Conservation (phyloP, 2,113 vertebrate genomes). For the Aleadryas rufinucha region DNA sequence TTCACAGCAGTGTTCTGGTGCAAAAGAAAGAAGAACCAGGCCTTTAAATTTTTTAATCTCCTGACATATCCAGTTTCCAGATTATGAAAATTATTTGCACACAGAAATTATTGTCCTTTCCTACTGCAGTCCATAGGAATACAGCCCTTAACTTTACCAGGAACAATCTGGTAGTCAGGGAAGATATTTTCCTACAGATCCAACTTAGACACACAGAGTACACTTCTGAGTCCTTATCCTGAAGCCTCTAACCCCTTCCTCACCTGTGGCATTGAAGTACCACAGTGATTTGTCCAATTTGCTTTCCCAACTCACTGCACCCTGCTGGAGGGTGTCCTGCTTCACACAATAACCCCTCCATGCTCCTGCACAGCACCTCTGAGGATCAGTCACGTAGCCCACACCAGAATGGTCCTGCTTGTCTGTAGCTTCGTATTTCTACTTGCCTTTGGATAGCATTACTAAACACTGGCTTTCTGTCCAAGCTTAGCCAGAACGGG, state of each 20-base stretch:
- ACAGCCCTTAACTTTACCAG: background rate
- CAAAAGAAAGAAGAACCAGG: background rate
- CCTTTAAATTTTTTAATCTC: background rate
- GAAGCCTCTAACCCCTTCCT: background rate
- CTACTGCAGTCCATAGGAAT: background rate
- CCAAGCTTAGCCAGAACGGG: background rate
- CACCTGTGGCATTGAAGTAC: background rate
- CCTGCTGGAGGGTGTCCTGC: background rate
- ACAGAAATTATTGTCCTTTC: background rate
- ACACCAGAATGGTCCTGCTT: background rate
- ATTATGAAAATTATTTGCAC: background rate
- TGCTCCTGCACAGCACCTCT: background rate
- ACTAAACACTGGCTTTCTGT: background rate
- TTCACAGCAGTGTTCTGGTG: background rate
- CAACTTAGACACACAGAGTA: background rate
- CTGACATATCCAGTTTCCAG: background rate
- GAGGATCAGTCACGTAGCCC: fast-evolving
- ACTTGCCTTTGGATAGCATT: background rate
- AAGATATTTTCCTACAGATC: background rate
- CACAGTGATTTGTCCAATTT: background rate
- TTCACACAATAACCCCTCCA: background rate
- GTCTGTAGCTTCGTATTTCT: background rate
- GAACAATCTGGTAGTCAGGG: background rate
- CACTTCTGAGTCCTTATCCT: background rate
- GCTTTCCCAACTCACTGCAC: background rate